Evolutionary conservation across 2,888 invertebrate species (phyloP), one percentile per base, ranked within the genome.

Genomic region (Bhutanitis thaidina): DNA sequence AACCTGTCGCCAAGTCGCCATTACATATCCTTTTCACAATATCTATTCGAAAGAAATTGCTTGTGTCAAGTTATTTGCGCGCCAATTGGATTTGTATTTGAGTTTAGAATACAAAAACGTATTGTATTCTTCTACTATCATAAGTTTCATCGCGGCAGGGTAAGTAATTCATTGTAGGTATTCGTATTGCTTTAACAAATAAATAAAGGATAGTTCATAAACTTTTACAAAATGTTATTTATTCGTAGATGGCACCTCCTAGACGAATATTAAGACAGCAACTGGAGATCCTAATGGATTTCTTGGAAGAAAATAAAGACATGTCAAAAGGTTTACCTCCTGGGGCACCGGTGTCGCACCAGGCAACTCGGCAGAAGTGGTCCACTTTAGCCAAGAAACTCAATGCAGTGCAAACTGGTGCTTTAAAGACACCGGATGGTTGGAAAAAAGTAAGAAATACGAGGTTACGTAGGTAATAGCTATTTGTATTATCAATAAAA

Each of bases 231-330:
- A 37, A 16, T 9, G 20, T 20, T 14, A 14, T 3, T 25, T 49
- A 8, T 36, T 58, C 61, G 43, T 51, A 78, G 74, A 86, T 87
- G 87, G 84, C 85, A 46, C 86, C 87, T n/a, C 87, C 84, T 49
- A 74, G 84, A 13, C 74, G 76, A 44, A 80, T 87, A 60, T 56
- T 77, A 20, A 71, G 76, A 47, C 67, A 77, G 38, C 87, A 87
- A 52, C 60, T 78, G 25, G 85, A 85, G 54, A 76, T 84, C 47
- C 58, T 87, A 32, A 70, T 85, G 62, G 79, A 80, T 53, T 86
- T 77, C 58, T 55, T 87, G 32, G 85, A 87, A 54, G 69, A 72
- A 52, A 80, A 87, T 59, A 76, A 67, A 52, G 80, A 82, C 25
- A 73, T 84, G 69, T 71, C 77, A 0, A 77, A 76, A 57, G 83